Base-by-base conservation (phyloP, 2,888 invertebrate genomes). In the Rhabditophanes sp. region DNA sequence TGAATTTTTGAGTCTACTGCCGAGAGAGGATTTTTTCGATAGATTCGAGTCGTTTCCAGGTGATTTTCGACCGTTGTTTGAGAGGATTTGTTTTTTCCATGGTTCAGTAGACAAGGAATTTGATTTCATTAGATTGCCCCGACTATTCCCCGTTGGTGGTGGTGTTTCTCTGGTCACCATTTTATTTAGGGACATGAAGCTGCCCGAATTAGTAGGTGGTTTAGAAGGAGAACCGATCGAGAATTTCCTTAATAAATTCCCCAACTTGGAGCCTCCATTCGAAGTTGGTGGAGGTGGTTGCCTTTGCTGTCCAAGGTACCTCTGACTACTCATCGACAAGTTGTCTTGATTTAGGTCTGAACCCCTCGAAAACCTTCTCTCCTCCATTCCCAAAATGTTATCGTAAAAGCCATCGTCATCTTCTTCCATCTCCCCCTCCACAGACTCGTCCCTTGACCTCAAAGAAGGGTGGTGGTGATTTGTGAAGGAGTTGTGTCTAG, bases 81-180 rank as follows among this genome's bases (percentile, higher is more conserved):
- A n/a, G 30, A 53, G 36, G 20, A 53, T 44, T 25, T 56, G 44
- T 25, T 44, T 45, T 28, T 50, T 49, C 61, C 61, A 61, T 14
- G 58, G 60, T 30, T 61, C 61, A 24, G 46, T 43, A 39, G 54
- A 54, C 30, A 61, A 39, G 44, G 53, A 53, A 35, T 49, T 57
- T 35, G 50, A 50, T 43, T 61, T 61, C 51, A 53, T 53, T 9
- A 61, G 44, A 12, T 39, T 32, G 16, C 46, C 33, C n/a, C 27
- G 16, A n/a, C n/a, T n/a, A n/a, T n/a, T n/a, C n/a, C n/a, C n/a
- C n/a, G n/a, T n/a, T n/a, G n/a, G n/a, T n/a, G n/a, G n/a, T n/a
- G n/a, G n/a, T n/a, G n/a, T n/a, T n/a, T n/a, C n/a, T n/a, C n/a
- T n/a, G n/a, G n/a, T n/a, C n/a, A n/a, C 8, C 25, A 60, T 50